Evolutionary conservation across 2,888 invertebrate species (phyloP), one percentile per base, ranked within the genome.

Genomic region (Agelastica alni): DNA sequence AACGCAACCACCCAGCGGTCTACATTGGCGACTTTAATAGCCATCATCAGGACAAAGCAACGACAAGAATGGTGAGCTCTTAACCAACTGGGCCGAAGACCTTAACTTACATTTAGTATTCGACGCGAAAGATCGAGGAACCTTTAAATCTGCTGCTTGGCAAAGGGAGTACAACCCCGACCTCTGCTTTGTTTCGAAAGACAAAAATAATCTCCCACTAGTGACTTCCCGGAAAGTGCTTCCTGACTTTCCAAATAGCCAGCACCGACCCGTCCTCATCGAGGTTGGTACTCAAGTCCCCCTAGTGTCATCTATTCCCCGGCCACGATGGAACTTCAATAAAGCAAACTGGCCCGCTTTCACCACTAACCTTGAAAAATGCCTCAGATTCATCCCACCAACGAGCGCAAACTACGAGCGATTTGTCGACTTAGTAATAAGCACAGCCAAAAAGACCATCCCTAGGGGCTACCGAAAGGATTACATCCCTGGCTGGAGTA

Each of bases 21-120:
- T 57, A 58, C 34, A 31, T 58, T 13, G 63, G 59, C 2, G 58
- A 62, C 37, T 56, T 39, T 31, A 62, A 59, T 18, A 62, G 59
- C 18, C 59, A 61, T 28, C 61, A 54, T 42, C 47, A 53, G n/a
- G n/a, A 28, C 46, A 55, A 41, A 56, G 57, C 58, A 58, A 55
- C 10, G 53, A 55, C 20, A 20, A 1, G 13, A 59, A 61, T 43
- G 59, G 62, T 1, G 39, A 57, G 6, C 18, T 39, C 6, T 10
- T 61, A 28, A 54, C 46, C 22, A 51, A 53, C 22, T 63, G 58
- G 59, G 42, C 59, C 2, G 53, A 61, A 45, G 42, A 53, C 20
- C 36, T 61, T 41, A 13, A 60, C 20, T 22, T 51, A 6, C 16
- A 30, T 48, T 56, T 51, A n/a, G 26, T 53, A 3, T 61, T 56